Conservation (phyloP, 2,888 invertebrate species). For the Acholoe squamosa region DNA sequence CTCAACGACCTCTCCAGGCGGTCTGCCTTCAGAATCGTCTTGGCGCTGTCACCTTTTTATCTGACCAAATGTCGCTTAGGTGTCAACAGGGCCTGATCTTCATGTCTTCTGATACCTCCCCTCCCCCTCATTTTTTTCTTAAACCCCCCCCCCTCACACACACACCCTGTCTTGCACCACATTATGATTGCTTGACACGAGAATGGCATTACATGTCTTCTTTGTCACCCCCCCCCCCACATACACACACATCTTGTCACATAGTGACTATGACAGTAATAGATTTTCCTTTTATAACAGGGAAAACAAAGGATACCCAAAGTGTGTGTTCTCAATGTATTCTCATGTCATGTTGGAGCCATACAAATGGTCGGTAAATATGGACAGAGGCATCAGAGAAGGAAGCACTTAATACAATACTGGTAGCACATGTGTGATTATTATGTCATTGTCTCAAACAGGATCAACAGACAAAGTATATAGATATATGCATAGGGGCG, state of each 20-base stretch:
- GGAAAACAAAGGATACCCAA: too few relatives aligned
- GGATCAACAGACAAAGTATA: too few relatives aligned
- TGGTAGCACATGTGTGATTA: too few relatives aligned
- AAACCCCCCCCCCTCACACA: neutral
- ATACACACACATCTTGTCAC: neutral
- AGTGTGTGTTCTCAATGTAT: too few relatives aligned
- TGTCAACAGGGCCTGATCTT: conserved; percentile 39
- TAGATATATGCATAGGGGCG: too few relatives aligned
- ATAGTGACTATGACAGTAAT: too few relatives aligned
- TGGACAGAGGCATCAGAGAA: too few relatives aligned
- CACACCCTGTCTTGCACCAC: neutral
- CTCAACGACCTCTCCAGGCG: neutral
- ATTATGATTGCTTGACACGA: neutral
- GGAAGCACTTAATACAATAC: too few relatives aligned
- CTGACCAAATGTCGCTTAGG: neutral
- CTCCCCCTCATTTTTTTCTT: neutral
- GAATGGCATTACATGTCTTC: neutral
- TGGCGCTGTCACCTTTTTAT: conserved; percentile 9
- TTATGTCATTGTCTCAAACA: too few relatives aligned
- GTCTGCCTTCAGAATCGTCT: neutral
- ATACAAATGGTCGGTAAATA: too few relatives aligned
- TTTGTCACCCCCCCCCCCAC: neutral
- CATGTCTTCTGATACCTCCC: neutral
- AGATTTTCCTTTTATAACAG: too few relatives aligned
- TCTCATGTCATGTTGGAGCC: too few relatives aligned